phyloP scores from a whole-genome alignment of 35 echinoderm and acorn worm species.

The Nesometra sesokonis region DNA sequence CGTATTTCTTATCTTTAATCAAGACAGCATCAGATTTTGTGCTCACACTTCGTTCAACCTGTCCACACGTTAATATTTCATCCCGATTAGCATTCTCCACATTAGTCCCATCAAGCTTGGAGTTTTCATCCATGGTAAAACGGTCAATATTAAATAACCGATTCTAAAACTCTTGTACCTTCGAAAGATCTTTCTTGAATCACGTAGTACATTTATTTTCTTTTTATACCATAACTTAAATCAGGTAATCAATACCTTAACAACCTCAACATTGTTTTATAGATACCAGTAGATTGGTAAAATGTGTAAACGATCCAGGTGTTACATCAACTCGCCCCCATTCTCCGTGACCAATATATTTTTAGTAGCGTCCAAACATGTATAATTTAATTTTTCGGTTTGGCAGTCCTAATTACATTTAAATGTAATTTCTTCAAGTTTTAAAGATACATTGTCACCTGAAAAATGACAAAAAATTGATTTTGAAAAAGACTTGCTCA shows the following conservation, averaged over 20 bases:
- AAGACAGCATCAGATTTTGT: background rate
- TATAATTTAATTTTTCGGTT: too few relatives aligned
- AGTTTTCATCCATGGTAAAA: background rate
- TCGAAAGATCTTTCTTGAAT: background rate
- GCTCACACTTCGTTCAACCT: background rate
- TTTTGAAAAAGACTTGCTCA: too few relatives aligned
- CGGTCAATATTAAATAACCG: background rate
- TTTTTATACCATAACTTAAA: too few relatives aligned
- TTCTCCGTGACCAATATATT: too few relatives aligned
- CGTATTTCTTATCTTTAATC: background rate
- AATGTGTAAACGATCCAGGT: too few relatives aligned
- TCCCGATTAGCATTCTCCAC: background rate
- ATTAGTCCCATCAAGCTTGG: background rate
- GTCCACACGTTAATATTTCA: background rate
- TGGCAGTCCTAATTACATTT: too few relatives aligned
- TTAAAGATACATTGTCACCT: too few relatives aligned
- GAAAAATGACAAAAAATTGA: too few relatives aligned
- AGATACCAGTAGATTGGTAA: background rate
- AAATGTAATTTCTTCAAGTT: too few relatives aligned
- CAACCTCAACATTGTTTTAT: background rate
- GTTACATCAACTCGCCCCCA: too few relatives aligned
- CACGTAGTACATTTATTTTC: background rate
- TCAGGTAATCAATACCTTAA: too few relatives aligned
- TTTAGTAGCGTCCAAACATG: too few relatives aligned
- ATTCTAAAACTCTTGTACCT: background rate